Conservation (phyloP, 2,113 vertebrate genomes). For the Asarcornis scutulata region DNA sequence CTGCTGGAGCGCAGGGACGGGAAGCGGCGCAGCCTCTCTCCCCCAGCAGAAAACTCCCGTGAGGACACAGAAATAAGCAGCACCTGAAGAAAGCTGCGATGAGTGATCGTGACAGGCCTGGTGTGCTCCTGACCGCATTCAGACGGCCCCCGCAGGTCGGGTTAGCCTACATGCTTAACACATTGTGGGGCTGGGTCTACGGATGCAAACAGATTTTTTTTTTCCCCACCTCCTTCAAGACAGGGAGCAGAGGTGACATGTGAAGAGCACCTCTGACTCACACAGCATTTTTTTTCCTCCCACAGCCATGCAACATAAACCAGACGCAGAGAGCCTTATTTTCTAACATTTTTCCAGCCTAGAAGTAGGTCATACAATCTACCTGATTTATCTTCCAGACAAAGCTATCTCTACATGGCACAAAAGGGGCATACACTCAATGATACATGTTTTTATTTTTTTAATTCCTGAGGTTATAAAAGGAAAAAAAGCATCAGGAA, state of each 20-base stretch:
- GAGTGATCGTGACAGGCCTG: fast-evolving
- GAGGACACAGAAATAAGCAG: background rate
- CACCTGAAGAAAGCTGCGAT: background rate
- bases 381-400: background rate
- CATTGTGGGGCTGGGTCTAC: fast-evolving
- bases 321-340: fast-evolving
- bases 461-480: constrained; percentile 75
- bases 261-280: background rate
- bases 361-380: background rate
- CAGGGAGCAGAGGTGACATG: fast-evolving
- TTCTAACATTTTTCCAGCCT: background rate
- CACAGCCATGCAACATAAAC: fast-evolving
- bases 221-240: background rate
- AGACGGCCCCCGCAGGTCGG: background rate
- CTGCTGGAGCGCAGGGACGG: fast-evolving
- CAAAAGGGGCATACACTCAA: background rate
- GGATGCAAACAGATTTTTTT: background rate
- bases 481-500: constrained; percentile 41
- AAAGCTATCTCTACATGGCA: background rate
- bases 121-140: background rate
- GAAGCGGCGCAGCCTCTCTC: background rate
- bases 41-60: background rate
- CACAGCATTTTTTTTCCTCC: background rate
- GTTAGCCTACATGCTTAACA: fast-evolving
- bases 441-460: constrained; percentile 53